Percentiles rank a stretch among this genome's conserved stretches.
These are phyloP conservation scores for Sylvilagus floridanus DNA, from an alignment of 2,797 vertebrate genomes.

Conservation along the genomic window DNA sequence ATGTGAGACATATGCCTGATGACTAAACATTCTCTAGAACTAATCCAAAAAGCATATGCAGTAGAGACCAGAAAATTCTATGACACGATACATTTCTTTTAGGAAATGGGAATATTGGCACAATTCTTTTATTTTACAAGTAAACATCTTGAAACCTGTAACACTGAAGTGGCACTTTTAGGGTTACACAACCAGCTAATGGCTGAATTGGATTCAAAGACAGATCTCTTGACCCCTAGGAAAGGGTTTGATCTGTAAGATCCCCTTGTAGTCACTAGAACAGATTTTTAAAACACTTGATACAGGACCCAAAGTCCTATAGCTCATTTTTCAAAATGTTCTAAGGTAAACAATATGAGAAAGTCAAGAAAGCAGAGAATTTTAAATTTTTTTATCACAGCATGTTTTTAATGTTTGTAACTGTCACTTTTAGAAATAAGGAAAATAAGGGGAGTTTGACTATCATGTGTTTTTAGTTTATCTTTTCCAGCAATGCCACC, in stretches of 20 bases:
- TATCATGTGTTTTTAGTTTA: constrained; percentile 60
- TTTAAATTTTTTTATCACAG: background rate
- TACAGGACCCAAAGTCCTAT: background rate
- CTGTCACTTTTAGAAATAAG: constrained; percentile 67
- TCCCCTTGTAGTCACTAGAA: background rate
- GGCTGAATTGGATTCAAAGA: background rate
- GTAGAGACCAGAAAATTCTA: background rate
- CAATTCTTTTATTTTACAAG: background rate
- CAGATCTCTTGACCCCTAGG: background rate
- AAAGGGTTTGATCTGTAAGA: background rate
- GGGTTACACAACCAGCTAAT: background rate
- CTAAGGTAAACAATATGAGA: background rate
- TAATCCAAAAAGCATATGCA: background rate
- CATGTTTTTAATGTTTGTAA: constrained; percentile 36
- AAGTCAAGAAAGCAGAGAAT: background rate
- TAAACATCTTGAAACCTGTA: background rate
- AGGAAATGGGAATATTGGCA: background rate
- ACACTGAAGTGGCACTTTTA: background rate
- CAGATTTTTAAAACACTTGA: background rate
- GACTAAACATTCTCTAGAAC: constrained; percentile 5
- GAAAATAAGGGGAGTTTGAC: background rate
- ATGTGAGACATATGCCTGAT: background rate
- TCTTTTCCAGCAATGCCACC: constrained; percentile 77
- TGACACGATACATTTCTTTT: background rate
- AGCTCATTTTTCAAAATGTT: background rate